A percentile compares a stretch with the other conserved stretches of the same genome.
Evolutionary conservation across 2,888 invertebrate genomes (phyloP).

Genomic region (Ectemnius lituratus): DNA sequence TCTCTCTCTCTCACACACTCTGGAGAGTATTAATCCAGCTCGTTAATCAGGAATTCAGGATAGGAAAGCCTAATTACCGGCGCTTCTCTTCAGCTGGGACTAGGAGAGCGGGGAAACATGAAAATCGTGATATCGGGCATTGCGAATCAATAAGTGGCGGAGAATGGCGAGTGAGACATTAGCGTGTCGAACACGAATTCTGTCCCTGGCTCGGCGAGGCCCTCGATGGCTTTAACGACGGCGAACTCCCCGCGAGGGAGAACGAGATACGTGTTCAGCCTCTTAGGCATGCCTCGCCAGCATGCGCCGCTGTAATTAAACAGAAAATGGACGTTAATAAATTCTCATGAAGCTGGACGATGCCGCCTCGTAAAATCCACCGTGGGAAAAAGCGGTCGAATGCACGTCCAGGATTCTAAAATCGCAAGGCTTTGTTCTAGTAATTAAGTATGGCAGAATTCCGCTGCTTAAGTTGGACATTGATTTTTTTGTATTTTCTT

Average conservation of each 20-base stretch:
- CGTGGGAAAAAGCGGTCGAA: constrained; percentile 54
- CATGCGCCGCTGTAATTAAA: constrained; percentile 66
- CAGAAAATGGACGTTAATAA: constrained; percentile 69
- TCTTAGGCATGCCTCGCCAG: constrained; percentile 57
- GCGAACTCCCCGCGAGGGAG: constrained; percentile 41
- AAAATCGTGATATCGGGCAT: background rate
- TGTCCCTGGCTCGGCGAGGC: constrained; percentile 33
- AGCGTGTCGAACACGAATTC: constrained; percentile 53
- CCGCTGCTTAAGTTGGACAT: too few relatives aligned
- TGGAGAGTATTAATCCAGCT: background rate
- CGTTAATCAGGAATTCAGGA: background rate
- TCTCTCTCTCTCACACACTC: too few relatives aligned
- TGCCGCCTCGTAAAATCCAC: constrained; percentile 40
- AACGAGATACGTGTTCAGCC: constrained; percentile 39
- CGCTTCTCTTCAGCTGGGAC: too few relatives aligned
- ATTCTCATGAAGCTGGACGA: constrained; percentile 56
- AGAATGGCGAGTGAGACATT: constrained; percentile 55
- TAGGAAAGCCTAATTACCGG: too few relatives aligned
- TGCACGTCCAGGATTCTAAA: too few relatives aligned
- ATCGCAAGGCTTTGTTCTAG: too few relatives aligned
- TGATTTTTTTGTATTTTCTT: too few relatives aligned
- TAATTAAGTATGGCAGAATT: too few relatives aligned
- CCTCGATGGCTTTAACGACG: constrained; percentile 51
- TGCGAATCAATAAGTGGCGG: constrained; percentile 35
- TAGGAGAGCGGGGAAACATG: too few relatives aligned